Evolutionary conservation across 2,797 vertebrate genomes (phyloP).

Genomic region (Saxicola maurus): DNA sequence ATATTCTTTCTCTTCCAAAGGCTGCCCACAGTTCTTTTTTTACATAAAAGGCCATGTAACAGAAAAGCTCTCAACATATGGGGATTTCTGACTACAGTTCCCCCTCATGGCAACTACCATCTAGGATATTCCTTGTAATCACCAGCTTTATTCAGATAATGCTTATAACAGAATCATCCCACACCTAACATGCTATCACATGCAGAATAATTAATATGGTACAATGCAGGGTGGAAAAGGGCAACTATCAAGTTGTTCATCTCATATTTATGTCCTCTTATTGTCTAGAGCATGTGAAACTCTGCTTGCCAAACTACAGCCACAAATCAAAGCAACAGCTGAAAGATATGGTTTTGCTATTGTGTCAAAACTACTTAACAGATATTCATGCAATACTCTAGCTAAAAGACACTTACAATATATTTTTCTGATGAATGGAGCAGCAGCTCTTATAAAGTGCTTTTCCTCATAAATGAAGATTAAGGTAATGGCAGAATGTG

Average conservation of each 20-base stretch:
- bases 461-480: constrained; percentile 44
- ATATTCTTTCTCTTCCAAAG: background rate
- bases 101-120: background rate
- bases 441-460: constrained; percentile 62
- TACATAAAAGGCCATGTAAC: background rate
- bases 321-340: background rate
- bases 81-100: background rate
- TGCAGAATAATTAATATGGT: background rate
- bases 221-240: background rate
- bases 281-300: background rate
- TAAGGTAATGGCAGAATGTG: constrained; percentile 59
- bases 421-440: constrained; percentile 53
- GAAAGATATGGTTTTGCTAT: background rate
- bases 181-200: background rate
- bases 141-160: background rate
- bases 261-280: background rate
- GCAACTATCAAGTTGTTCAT: background rate
- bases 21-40: background rate
- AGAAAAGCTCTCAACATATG: fast-evolving
- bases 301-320: background rate
- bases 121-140: background rate
- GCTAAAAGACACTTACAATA: constrained; percentile 65
- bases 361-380: constrained; percentile 16
- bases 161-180: background rate
- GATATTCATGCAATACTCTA: constrained; percentile 52